Evolutionary conservation across 2,113 vertebrate genomes (phyloP).

Genomic region (Promerops cafer): DNA sequence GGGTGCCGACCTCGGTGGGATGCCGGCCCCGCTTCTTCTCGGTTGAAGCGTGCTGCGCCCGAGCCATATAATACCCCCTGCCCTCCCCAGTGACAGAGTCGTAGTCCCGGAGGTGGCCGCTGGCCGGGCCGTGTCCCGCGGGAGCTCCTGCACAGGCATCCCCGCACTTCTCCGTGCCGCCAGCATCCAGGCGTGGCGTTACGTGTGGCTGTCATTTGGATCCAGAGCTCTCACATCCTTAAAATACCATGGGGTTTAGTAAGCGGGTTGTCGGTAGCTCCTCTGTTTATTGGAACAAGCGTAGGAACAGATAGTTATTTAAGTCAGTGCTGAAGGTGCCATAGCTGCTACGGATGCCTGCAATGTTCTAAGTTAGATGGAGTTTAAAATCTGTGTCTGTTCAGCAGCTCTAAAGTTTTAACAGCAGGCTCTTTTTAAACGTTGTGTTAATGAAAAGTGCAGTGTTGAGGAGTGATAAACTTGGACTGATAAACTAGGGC

Average conservation of each 20-base stretch:
- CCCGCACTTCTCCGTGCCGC: not conserved
- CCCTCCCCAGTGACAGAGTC: not conserved
- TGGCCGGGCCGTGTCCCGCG: not conserved
- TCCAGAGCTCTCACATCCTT: not conserved
- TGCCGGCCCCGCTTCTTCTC: not conserved
- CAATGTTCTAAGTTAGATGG: not conserved
- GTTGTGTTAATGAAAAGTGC: not conserved
- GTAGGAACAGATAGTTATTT: not conserved
- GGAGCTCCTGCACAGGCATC: not conserved
- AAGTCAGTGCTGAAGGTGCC: not conserved
- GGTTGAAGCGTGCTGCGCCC: not conserved
- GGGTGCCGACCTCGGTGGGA: not conserved
- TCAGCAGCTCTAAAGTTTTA: not conserved
- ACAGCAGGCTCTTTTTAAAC: not conserved
- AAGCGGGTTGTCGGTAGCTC: not conserved
- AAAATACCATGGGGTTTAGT: not conserved
- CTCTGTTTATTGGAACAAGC: not conserved
- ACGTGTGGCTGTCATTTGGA: not conserved
- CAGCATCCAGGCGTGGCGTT: not conserved
- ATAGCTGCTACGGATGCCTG: not conserved
- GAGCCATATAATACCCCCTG: accelerated
- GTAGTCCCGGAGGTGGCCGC: not conserved
- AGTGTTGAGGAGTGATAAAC: not conserved
- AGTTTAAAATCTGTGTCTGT: not conserved
- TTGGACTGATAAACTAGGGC: not conserved